These are phyloP conservation scores for Lomographa bimaculata DNA, from an alignment of 2,888 invertebrate genomes.

Conservation along the genomic window DNA sequence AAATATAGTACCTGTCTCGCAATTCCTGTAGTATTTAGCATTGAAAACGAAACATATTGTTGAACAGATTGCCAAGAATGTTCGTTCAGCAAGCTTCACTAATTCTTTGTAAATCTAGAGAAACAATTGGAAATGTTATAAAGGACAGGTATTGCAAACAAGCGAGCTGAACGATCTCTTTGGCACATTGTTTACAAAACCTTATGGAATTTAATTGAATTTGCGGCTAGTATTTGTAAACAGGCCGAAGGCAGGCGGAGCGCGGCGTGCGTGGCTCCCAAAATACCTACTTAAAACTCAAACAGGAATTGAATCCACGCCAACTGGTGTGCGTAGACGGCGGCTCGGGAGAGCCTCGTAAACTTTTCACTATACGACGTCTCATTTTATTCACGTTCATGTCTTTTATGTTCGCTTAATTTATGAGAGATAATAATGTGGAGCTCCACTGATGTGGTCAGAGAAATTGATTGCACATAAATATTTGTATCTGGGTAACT, in stretches of 20 bases:
- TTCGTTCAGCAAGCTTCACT: slow-evolving; percentile 37
- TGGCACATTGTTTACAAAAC: slow-evolving; percentile 76
- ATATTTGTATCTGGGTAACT: slow-evolving; percentile 33
- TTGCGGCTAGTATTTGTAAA: slow-evolving; percentile 80
- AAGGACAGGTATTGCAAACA: slow-evolving; percentile 44
- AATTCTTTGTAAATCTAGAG: slow-evolving; percentile 36
- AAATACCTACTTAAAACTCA: slow-evolving; percentile 63
- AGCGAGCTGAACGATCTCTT: slow-evolving; percentile 59
- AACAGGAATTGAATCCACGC: slow-evolving; percentile 79
- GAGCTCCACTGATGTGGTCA: slow-evolving; percentile 37
- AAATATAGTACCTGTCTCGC: no score
- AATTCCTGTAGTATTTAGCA: slow-evolving; percentile 17
- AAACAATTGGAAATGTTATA: slow-evolving; percentile 31
- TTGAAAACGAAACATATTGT: slow-evolving; percentile 29
- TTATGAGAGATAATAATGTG: slow-evolving; percentile 51
- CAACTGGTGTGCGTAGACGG: slow-evolving; percentile 79
- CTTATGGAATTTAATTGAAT: slow-evolving; percentile 72
- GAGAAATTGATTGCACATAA: slow-evolving; percentile 45
- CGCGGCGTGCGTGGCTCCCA: slow-evolving; percentile 69
- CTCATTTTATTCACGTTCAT: slow-evolving; percentile 67
- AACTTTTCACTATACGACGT: slow-evolving; percentile 75
- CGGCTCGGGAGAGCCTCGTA: slow-evolving; percentile 68
- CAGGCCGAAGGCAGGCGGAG: slow-evolving; percentile 57
- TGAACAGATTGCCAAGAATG: slow-evolving; percentile 40
- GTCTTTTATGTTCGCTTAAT: slow-evolving; percentile 65